Conservation (phyloP, 2,113 vertebrate genomes). For the Rhadina sibilatrix region DNA sequence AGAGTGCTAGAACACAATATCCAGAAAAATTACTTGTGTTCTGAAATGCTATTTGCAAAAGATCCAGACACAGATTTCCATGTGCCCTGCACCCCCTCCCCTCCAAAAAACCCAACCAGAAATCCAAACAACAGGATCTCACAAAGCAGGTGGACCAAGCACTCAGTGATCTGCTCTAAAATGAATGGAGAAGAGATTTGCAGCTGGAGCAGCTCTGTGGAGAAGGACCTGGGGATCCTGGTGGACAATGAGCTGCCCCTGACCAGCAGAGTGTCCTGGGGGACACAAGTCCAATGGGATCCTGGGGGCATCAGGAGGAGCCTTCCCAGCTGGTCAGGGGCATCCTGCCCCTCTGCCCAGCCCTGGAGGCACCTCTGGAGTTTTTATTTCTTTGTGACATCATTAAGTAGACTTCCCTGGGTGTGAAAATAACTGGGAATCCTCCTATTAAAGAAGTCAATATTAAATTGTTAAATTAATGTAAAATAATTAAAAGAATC, state of each 20-base stretch:
- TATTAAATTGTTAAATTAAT: background rate
- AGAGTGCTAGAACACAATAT: background rate
- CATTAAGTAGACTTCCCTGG: background rate
- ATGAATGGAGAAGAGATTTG: background rate
- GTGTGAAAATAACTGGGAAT: background rate
- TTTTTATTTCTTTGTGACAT: background rate
- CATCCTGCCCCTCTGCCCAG: background rate
- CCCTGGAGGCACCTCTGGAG: background rate
- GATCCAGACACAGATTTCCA: background rate
- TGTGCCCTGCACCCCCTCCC: accelerated
- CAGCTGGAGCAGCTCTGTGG: background rate
- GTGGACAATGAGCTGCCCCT: background rate
- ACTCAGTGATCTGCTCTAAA: background rate
- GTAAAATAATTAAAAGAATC: background rate
- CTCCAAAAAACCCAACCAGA: background rate
- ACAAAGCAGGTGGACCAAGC: background rate
- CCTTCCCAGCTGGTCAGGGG: background rate
- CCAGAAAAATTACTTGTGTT: background rate
- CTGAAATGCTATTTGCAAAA: background rate
- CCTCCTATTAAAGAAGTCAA: background rate
- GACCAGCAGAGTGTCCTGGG: background rate
- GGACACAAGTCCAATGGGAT: background rate
- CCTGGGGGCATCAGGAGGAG: background rate
- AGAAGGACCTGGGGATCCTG: background rate
- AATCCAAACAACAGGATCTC: background rate